Conservation (phyloP, 2,113 vertebrate genomes). For the Bubo blakistoni region DNA sequence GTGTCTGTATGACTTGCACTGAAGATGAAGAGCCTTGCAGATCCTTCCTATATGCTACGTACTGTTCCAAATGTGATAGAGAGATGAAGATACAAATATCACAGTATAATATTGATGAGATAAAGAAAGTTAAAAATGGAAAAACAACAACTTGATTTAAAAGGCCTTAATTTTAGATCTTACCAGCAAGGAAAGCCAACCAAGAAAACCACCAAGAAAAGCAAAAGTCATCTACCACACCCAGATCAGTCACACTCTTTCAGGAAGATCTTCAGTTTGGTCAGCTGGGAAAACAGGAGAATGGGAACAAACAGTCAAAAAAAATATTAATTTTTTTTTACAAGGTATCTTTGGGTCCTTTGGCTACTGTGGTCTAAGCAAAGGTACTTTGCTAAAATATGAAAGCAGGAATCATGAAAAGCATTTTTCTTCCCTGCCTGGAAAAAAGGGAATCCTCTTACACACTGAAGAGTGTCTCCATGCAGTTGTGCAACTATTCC, state of each 20-base stretch:
- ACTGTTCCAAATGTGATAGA: not conserved
- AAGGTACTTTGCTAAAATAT: not conserved
- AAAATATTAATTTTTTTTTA: not conserved
- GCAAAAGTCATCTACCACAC: not conserved
- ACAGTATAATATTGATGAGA: not conserved
- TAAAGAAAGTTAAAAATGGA: not conserved
- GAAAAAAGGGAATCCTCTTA: not conserved
- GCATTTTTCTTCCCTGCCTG: not conserved
- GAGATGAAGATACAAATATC: not conserved
- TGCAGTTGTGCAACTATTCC: not conserved
- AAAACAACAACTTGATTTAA: not conserved
- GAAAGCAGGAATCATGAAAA: not conserved
- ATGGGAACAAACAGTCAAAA: not conserved
- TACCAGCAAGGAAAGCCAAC: not conserved
- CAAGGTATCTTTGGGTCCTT: not conserved
- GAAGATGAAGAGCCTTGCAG: not conserved
- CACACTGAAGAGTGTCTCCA: not conserved
- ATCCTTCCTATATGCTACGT: not conserved
- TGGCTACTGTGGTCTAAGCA: not conserved
- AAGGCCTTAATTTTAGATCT: not conserved
- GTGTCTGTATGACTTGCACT: not conserved
- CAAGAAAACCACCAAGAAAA: not conserved
- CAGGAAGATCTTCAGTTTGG: not conserved
- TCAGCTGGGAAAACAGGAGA: not conserved
- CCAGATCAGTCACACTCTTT: not conserved